A percentile compares a stretch with the other conserved stretches of the same genome.
These are phyloP conservation scores for Tilapia sparmanii DNA, from an alignment of 2,113 vertebrate species.

Conservation along the genomic window DNA sequence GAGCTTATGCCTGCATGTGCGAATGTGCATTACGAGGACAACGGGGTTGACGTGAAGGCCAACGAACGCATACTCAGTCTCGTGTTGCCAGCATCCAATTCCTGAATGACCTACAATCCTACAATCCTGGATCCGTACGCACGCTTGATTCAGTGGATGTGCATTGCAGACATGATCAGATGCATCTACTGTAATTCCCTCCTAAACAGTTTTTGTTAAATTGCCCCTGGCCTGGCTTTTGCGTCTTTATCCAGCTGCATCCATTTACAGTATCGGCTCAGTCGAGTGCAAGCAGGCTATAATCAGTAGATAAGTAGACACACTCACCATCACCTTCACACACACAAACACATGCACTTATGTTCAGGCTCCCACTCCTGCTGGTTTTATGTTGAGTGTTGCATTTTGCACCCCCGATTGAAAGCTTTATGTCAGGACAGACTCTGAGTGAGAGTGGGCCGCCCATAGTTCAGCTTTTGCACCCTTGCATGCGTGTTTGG, in stretches of 20 bases:
- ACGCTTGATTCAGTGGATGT: not conserved
- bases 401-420: not conserved
- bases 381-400: not conserved
- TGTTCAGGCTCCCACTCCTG: not conserved
- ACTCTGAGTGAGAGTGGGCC: not conserved
- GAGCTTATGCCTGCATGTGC: constrained; percentile 9
- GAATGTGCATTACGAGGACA: constrained; percentile 3
- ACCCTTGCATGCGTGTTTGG: not conserved
- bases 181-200: not conserved
- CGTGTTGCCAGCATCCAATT: constrained; percentile 26
- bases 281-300: not conserved
- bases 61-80: not conserved
- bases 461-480: not conserved
- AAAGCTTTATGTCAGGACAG: not conserved
- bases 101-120: constrained; percentile 48
- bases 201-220: constrained; percentile 1
- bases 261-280: not conserved
- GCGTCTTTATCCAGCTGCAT: not conserved
- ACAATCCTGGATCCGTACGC: not conserved
- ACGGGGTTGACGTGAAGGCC: not conserved
- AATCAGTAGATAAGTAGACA: not conserved
- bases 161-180: constrained; percentile 9
- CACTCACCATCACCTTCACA: not conserved
- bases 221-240: not conserved
- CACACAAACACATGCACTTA: not conserved